phyloP scores from a whole-genome alignment of 2,888 invertebrate species.

The Hydroisotoma schaefferi region DNA sequence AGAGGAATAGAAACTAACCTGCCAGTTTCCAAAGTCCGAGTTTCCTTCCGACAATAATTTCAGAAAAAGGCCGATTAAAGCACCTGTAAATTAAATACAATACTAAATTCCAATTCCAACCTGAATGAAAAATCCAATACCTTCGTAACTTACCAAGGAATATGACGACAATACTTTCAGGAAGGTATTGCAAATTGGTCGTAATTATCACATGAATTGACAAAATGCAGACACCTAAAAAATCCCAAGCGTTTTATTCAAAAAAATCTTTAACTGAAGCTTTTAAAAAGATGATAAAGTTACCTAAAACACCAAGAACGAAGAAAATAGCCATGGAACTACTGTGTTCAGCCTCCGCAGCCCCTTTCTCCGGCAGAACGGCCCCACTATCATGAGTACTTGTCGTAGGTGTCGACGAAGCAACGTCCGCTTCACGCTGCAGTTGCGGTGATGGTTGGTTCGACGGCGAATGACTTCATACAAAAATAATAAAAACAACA shows the following conservation, averaged over 20 bases:
- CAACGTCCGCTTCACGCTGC: too few species aligned
- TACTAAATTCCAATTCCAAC: neutral
- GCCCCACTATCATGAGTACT: neutral
- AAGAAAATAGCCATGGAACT: constrained; percentile 98
- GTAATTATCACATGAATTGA: constrained; percentile 91
- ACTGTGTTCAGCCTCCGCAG: constrained; percentile 95
- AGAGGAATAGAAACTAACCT: constrained; percentile 49
- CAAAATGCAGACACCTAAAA: constrained; percentile 78
- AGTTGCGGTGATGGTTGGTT: too few species aligned
- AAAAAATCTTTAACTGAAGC: constrained; percentile 1
- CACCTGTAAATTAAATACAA: constrained; percentile 59
- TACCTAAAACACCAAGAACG: constrained; percentile 81
- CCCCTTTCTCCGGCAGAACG: constrained; percentile 72
- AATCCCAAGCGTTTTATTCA: constrained; percentile 2
- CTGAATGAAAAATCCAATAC: neutral
- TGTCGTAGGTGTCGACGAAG: neutral
- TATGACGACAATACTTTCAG: constrained; percentile 96
- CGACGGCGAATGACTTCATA: too few species aligned
- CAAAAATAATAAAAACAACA: neutral
- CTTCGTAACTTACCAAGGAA: constrained; percentile 61
- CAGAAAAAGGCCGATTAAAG: constrained; percentile 83
- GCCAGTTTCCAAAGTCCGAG: constrained; percentile 87
- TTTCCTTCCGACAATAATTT: constrained; percentile 73
- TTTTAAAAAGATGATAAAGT: constrained; percentile 19
- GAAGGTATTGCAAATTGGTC: constrained; percentile 92